These are phyloP conservation scores for Psettodes erumei DNA, from an alignment of 2,113 vertebrate genomes.

Conservation along the genomic window DNA sequence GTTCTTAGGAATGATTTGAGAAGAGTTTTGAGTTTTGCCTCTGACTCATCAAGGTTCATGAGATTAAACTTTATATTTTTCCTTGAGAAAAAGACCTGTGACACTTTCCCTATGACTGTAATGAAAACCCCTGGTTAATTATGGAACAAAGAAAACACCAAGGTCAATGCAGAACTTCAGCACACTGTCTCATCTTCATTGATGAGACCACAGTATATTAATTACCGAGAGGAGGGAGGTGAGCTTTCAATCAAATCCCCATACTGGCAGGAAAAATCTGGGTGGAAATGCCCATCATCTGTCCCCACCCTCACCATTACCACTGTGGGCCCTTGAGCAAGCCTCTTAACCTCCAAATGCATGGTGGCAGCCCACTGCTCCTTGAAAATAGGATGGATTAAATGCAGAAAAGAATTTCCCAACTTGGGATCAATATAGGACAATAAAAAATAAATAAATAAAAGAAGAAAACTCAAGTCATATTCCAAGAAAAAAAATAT, in stretches of 20 bases:
- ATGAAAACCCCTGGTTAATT: slow-evolving; percentile 50
- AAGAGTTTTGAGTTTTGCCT: neutral
- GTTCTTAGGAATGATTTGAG: no score
- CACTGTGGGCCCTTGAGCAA: no score
- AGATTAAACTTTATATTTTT: slow-evolving; percentile 24
- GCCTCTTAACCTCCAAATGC: no score
- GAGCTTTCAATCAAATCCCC: no score
- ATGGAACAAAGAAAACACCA: slow-evolving; percentile 37
- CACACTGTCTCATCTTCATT: slow-evolving; percentile 13
- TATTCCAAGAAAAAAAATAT: slow-evolving; percentile 12
- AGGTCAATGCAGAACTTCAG: slow-evolving; percentile 10
- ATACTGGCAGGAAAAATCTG: no score
- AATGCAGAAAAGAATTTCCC: no score
- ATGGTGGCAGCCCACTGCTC: no score
- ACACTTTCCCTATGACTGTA: slow-evolving; percentile 21
- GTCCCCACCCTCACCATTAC: no score
- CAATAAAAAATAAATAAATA: neutral
- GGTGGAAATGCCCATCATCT: no score
- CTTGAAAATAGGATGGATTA: no score
- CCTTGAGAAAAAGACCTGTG: slow-evolving; percentile 19
- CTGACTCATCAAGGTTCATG: slow-evolving; percentile 18
- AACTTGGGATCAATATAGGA: no score
- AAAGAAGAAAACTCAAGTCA: neutral
- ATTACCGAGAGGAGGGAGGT: slow-evolving; percentile 35
- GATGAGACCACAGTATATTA: slow-evolving; percentile 38